A percentile compares a stretch with the other conserved stretches of the same genome.
Evolutionary conservation across 2,797 vertebrate genomes (phyloP).

Genomic region (Erethizon dorsatum): DNA sequence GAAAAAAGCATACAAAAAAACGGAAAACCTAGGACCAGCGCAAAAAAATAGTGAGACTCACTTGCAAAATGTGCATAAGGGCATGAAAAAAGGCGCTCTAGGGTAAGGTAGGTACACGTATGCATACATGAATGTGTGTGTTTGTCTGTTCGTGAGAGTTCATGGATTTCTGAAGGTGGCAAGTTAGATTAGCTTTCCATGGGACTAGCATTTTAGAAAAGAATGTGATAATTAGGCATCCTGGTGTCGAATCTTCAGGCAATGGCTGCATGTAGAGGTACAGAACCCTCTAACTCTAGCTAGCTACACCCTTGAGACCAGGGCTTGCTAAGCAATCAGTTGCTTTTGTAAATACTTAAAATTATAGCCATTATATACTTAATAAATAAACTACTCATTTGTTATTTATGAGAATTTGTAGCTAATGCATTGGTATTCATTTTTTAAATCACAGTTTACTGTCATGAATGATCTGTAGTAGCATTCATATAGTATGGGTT

Average conservation of each 20-base stretch:
- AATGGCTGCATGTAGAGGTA: background rate
- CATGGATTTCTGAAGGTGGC: background rate
- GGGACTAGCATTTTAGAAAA: background rate
- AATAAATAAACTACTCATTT: background rate
- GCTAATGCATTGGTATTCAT: background rate
- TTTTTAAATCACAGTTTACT: slow-evolving; percentile 5
- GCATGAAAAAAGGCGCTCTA: background rate
- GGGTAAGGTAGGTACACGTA: accelerated
- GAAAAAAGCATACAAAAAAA: background rate
- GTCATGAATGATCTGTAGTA: background rate
- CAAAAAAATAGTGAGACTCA: too few species aligned
- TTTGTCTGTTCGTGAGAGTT: background rate
- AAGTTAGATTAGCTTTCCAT: background rate
- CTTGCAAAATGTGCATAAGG: background rate
- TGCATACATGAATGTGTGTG: too few species aligned
- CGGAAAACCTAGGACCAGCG: background rate
- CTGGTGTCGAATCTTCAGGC: background rate
- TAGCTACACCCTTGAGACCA: background rate
- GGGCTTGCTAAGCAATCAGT: background rate
- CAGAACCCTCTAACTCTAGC: background rate
- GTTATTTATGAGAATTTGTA: background rate
- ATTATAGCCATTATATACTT: background rate
- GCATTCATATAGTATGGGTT: background rate
- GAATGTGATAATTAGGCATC: background rate
- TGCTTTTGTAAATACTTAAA: background rate